Evolutionary conservation across 2,113 vertebrate species (phyloP).

Genomic region (Pelecanoides urinatrix): DNA sequence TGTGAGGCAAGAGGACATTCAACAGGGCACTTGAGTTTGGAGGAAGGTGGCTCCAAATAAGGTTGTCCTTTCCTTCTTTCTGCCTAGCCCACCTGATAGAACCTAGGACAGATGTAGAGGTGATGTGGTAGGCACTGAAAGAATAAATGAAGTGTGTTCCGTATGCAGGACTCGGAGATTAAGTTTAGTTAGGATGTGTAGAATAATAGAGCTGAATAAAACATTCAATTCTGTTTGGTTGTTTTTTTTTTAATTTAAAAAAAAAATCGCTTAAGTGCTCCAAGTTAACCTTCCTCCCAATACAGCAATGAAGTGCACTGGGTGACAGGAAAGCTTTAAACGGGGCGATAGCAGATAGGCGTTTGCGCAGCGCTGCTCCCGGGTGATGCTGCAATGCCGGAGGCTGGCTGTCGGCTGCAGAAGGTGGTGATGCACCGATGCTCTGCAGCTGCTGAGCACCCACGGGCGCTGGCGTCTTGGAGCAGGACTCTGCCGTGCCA

Average conservation of each 20-base stretch:
- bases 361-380: accelerated
- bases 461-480: background rate
- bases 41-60: background rate
- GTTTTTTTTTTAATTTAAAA: background rate
- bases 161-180: background rate
- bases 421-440: background rate
- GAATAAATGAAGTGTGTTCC: background rate
- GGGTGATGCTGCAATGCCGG: background rate
- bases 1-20: background rate
- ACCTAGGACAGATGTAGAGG: background rate
- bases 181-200: background rate
- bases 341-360: accelerated
- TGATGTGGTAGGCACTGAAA: background rate
- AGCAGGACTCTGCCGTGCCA: background rate
- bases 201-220: background rate
- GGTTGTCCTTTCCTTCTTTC: background rate
- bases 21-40: background rate
- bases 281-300: background rate
- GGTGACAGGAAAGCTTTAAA: background rate
- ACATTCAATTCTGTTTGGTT: background rate
- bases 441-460: background rate
- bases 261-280: background rate
- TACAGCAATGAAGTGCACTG: background rate
- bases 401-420: background rate
- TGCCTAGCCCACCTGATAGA: background rate